phyloP scores from a whole-genome alignment of 2,888 invertebrate species.

The Hesperia comma region DNA sequence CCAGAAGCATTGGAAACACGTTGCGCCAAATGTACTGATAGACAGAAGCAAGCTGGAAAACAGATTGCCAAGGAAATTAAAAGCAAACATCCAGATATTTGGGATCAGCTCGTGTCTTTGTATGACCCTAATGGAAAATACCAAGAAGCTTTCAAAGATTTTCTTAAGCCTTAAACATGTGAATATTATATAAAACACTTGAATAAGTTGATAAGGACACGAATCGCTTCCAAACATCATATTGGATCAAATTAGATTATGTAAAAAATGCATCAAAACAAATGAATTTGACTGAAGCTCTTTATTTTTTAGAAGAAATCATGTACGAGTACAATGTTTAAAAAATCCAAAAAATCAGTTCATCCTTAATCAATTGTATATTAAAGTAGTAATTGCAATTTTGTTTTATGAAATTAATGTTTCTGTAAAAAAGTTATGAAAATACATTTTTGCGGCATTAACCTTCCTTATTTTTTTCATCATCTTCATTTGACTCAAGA shows the following conservation, averaged over 20 bases:
- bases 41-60: conserved; percentile 86
- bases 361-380: neutral
- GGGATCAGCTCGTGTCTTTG: conserved; percentile 77
- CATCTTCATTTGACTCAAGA: conserved; percentile 46
- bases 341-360: neutral
- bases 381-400: neutral
- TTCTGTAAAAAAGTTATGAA: neutral
- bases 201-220: neutral
- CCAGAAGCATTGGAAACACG: conserved; percentile 87
- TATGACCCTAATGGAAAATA: conserved; percentile 86
- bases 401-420: too few species aligned
- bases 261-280: too few species aligned
- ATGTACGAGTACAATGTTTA: too few species aligned
- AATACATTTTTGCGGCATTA: neutral
- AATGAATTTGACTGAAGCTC: too few species aligned
- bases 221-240: too few species aligned
- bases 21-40: conserved; percentile 88
- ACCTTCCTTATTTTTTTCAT: conserved; percentile 2
- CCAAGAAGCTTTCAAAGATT: conserved; percentile 68
- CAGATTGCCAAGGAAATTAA: conserved; percentile 84
- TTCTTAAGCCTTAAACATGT: conserved; percentile 51
- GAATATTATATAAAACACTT: neutral
- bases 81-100: conserved; percentile 80
- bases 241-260: too few species aligned
- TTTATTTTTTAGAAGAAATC: too few species aligned